A percentile compares a stretch with the other conserved stretches of the same genome.
phyloP scores from a whole-genome alignment of 1,140 invertebrate species.

The Wiebesia pumilae region DNA sequence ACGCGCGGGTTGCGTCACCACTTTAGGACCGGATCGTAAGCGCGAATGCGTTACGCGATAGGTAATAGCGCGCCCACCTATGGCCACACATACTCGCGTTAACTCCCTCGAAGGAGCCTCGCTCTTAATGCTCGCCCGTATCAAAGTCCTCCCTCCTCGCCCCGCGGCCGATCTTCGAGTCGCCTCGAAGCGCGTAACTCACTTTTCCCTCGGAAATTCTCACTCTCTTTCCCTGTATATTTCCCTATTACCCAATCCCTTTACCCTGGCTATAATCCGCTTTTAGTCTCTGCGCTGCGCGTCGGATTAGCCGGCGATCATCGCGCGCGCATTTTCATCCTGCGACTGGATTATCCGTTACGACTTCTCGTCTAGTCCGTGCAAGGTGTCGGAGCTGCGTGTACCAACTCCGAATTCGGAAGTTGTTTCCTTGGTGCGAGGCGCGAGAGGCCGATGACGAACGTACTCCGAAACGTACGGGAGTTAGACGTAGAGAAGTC shows the following conservation, averaged over 20 bases:
- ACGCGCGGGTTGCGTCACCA: slow-evolving; percentile 70
- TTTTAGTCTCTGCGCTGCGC: not conserved
- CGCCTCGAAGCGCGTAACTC: not conserved
- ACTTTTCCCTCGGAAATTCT: not conserved
- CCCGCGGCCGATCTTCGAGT: not conserved
- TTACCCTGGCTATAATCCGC: slow-evolving; percentile 43
- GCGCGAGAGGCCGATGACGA: not conserved
- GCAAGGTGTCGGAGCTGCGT: slow-evolving; percentile 34
- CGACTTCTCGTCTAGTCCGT: slow-evolving; percentile 6
- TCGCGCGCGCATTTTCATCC: slow-evolving; percentile 40
- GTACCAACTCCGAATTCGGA: not conserved
- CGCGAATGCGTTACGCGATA: slow-evolving; percentile 64
- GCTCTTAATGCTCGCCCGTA: slow-evolving; percentile 47
- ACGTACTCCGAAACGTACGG: not conserved
- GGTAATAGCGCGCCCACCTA: slow-evolving; percentile 57
- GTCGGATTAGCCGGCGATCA: slow-evolving; percentile 32
- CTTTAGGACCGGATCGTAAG: slow-evolving; percentile 71
- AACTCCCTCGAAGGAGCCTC: slow-evolving; percentile 48
- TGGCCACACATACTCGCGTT: slow-evolving; percentile 20
- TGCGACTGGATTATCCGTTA: slow-evolving; percentile 48
- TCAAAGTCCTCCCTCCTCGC: not conserved
- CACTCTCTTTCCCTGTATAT: not conserved
- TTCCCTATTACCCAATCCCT: not conserved
- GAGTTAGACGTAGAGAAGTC: not conserved
- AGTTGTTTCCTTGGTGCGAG: not conserved